A percentile compares a stretch with the other conserved stretches of the same genome.
phyloP scores from a whole-genome alignment of 2,797 vertebrate species.

The Eospalax fontanierii region DNA sequence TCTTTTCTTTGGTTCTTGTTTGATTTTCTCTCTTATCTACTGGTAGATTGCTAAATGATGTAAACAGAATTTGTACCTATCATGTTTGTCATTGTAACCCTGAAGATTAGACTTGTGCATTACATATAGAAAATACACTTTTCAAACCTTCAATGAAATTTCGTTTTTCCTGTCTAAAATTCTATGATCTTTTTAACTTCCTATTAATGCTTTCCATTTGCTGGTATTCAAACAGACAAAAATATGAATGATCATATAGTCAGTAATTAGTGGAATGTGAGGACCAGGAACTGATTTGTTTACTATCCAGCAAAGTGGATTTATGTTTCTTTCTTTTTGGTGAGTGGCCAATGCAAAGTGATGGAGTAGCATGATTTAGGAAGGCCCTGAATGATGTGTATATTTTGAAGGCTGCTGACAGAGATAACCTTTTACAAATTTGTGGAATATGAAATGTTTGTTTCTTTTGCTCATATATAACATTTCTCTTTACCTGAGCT shows the following conservation, averaged over 20 bases:
- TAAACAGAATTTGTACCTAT: conserved; percentile 18
- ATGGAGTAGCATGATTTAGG: background rate
- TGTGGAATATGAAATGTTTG: background rate
- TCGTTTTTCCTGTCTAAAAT: conserved; percentile 6
- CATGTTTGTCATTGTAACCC: background rate
- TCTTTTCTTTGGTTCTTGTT: conserved; percentile 1
- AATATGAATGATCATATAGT: background rate
- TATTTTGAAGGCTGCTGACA: background rate
- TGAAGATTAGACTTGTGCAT: background rate
- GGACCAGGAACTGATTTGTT: background rate
- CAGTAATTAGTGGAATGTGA: background rate
- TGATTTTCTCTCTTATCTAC: conserved; percentile 31
- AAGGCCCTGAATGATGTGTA: conserved; percentile 19
- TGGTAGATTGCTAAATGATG: background rate
- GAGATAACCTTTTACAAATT: background rate
- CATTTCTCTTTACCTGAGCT: background rate
- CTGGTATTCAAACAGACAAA: conserved; percentile 16
- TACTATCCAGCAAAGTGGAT: conserved; percentile 35
- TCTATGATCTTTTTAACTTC: conserved; percentile 2
- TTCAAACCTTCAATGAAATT: conserved; percentile 28
- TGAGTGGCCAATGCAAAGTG: background rate
- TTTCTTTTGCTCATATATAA: background rate
- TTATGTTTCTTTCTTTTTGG: conserved; percentile 27
- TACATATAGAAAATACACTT: conserved; percentile 15
- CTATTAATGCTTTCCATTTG: conserved; percentile 7